phyloP scores from a whole-genome alignment of 2,113 vertebrate genomes.

The Rhea americana region DNA sequence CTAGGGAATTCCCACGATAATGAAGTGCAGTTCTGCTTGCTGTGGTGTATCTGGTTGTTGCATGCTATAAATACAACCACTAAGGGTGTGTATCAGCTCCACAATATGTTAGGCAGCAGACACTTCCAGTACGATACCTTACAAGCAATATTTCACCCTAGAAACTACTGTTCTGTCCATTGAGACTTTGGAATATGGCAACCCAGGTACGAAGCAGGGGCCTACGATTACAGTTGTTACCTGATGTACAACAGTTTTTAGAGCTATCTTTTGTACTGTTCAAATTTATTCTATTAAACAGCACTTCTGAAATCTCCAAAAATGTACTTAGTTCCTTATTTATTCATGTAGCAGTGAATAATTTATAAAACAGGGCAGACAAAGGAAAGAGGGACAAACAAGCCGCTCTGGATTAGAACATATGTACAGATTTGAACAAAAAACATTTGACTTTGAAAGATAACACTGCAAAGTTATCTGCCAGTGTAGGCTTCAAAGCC shows the following conservation, averaged over 20 bases:
- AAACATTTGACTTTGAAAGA: neutral
- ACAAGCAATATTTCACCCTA: neutral
- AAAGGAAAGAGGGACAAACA: neutral
- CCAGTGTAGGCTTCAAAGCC: neutral
- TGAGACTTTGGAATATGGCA: neutral
- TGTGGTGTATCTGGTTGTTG: neutral
- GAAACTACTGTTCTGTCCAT: neutral
- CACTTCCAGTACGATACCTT: neutral
- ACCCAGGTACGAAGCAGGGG: neutral
- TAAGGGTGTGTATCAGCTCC: neutral
- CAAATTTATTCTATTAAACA: neutral
- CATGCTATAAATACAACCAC: neutral
- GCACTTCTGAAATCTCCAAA: constrained; percentile 4
- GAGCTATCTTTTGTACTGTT: neutral
- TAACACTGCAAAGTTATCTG: neutral
- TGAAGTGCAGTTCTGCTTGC: neutral
- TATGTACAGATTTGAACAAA: neutral
- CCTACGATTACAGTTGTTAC: neutral
- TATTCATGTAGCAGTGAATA: neutral
- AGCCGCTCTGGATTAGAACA: neutral
- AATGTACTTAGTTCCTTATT: neutral
- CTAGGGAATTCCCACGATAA: neutral
- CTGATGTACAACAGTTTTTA: neutral
- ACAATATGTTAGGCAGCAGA: neutral
- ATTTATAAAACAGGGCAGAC: neutral